Evolutionary conservation across 2,888 invertebrate species (phyloP), one percentile per base, ranked within the genome.

Genomic region (Merodon equestris): DNA sequence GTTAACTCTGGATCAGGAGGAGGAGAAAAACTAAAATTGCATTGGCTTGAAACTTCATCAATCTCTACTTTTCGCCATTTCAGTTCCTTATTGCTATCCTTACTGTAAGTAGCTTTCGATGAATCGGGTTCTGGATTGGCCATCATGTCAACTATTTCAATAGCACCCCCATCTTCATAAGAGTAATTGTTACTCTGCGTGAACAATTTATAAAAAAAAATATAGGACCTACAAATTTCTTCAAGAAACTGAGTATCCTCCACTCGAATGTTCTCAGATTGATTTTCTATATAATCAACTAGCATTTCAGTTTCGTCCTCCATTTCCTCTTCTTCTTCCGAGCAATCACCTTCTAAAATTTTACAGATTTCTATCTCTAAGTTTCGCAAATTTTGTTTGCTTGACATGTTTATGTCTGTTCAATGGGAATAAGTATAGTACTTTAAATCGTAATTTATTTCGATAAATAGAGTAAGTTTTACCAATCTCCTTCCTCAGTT

Each of bases 221-320:
- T 51, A 51, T 36, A 14, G 36, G 34, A 51, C 51, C 51, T 51
- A 51, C 1, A 13, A 14, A 34, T 34, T 36, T 51, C 36, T 34
- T 51, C 34, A 51, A 51, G 51, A 51, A 51, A 51, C 34, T 36
- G 36, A 53, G 36, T 53, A 36, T 53, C 36, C 51, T 53, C 36
- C 13, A 36, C 36, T 53, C 14, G 38, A 53, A 36, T 27, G 27
- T 27, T 27, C 27, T 27, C 27, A 7, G 3, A 27, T 50, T 27
- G 27, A 27, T 27, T 27, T 47, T 47, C 47, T 47, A 15, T 47
- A 47, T 47, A 47, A 15, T 3, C 15, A 15, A 47, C 47, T 47
- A 15, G 47, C 47, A 15, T 47, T 47, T 15, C 7, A 15, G 47
- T 47, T 47, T 47, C 15, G 14, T 47, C 27, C 13, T 50, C 13